Percentiles rank a stretch among this genome's conserved stretches.
Conservation (phyloP, 2,888 invertebrate species). For the Cataglyphis altisquamis region DNA sequence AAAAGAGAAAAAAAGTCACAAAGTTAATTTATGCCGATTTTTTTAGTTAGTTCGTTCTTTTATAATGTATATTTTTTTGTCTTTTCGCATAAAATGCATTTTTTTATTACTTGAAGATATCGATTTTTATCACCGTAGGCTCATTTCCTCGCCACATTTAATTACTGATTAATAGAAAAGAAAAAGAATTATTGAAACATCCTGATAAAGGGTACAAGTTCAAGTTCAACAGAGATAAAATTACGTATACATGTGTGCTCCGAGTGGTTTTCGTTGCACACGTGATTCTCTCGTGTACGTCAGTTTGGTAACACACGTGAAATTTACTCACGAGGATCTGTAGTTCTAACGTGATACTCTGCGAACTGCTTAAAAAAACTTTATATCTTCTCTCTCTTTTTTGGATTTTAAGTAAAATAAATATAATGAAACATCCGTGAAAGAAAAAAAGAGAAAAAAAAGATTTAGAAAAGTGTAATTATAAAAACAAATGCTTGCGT, state of each 20-base stretch:
- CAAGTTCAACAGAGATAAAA: constrained; percentile 19
- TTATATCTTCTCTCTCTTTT: neutral
- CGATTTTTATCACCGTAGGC: neutral
- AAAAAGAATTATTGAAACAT: constrained; percentile 9
- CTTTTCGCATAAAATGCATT: neutral
- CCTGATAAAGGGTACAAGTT: constrained; percentile 26
- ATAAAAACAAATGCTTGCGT: neutral
- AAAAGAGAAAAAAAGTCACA: neutral
- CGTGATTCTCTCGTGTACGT: neutral
- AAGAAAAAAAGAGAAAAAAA: neutral
- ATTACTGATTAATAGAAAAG: neutral
- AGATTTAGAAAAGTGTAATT: neutral
- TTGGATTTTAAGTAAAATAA: constrained; percentile 10
- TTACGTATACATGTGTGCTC: neutral
- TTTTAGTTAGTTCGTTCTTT: neutral
- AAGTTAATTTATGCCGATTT: neutral
- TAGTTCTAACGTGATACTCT: neutral
- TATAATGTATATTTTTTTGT: neutral
- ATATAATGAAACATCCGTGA: neutral
- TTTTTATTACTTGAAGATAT: neutral
- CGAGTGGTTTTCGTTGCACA: neutral
- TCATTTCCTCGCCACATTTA: neutral
- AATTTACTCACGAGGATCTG: neutral
- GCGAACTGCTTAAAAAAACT: neutral
- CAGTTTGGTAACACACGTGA: neutral